These are phyloP conservation scores for Agriopis aurantiaria DNA, from an alignment of 2,888 invertebrate species.

Conservation along the genomic window DNA sequence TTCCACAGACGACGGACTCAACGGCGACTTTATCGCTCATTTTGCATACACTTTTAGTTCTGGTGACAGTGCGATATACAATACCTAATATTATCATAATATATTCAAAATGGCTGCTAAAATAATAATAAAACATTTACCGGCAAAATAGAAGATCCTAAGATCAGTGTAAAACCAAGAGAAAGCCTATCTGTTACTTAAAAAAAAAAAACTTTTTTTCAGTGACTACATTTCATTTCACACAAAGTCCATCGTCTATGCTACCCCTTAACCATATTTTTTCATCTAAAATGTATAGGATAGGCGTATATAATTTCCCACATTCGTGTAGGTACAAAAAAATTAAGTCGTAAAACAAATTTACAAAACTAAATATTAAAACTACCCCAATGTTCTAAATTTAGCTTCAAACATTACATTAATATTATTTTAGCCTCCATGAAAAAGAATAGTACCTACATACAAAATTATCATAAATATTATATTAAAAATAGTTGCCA, in stretches of 20 bases:
- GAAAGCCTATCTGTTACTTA: no score
- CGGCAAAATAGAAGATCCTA: no score
- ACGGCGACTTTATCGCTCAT: background rate
- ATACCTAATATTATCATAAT: no score
- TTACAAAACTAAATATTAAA: background rate
- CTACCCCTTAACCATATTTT: background rate
- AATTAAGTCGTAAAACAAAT: background rate
- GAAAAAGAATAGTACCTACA: background rate
- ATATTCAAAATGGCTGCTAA: no score
- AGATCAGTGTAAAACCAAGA: no score
- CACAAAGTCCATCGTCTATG: background rate
- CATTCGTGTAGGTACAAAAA: background rate
- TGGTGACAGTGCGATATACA: no score
- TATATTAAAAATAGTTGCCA: constrained; percentile 12
- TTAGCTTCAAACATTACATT: constrained; percentile 4
- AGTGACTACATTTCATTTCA: no score
- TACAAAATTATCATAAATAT: constrained; percentile 5
- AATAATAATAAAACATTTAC: no score
- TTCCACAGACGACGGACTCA: background rate
- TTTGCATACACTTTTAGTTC: no score
- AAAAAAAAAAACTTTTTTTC: no score
- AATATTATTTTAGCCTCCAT: constrained; percentile 12
- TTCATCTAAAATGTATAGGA: background rate
- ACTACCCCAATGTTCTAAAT: background rate
- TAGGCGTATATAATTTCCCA: background rate